These are phyloP conservation scores for Clinocottus analis DNA, from an alignment of 2,113 vertebrate genomes.

Conservation along the genomic window DNA sequence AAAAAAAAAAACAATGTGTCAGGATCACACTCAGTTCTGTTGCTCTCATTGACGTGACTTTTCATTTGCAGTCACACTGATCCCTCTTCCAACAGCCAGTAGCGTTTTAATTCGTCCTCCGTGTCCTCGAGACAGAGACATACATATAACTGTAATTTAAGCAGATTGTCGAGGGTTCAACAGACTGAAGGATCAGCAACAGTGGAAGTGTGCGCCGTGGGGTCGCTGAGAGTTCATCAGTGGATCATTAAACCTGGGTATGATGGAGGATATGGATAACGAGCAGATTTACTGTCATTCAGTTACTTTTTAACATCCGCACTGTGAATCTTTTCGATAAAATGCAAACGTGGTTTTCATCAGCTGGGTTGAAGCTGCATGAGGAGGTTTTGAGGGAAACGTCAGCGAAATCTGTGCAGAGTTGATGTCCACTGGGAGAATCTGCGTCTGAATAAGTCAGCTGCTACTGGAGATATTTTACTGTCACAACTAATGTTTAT, in stretches of 20 bases:
- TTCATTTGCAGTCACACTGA: not conserved
- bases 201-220: not conserved
- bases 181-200: not conserved
- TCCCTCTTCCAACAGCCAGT: not conserved
- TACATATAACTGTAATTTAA: conserved; percentile 6
- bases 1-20: not conserved
- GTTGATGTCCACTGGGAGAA: not conserved
- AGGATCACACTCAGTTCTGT: not conserved
- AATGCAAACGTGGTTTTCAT: no score
- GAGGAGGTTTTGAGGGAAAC: not conserved
- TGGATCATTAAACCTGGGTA: conserved; percentile 15
- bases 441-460: not conserved
- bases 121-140: not conserved
- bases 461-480: not conserved
- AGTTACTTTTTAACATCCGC: not conserved
- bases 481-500: not conserved
- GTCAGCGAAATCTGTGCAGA: not conserved
- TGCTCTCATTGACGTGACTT: not conserved
- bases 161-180: conserved; percentile 14
- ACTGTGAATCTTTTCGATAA: no score
- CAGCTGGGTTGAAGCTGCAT: not conserved
- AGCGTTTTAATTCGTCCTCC: conserved; percentile 6
- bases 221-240: conserved; percentile 28
- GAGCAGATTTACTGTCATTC: not conserved
- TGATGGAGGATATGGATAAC: not conserved